Evolutionary conservation across 2,797 vertebrate genomes (phyloP).

Genomic region (Chaenodraco wilsoni): DNA sequence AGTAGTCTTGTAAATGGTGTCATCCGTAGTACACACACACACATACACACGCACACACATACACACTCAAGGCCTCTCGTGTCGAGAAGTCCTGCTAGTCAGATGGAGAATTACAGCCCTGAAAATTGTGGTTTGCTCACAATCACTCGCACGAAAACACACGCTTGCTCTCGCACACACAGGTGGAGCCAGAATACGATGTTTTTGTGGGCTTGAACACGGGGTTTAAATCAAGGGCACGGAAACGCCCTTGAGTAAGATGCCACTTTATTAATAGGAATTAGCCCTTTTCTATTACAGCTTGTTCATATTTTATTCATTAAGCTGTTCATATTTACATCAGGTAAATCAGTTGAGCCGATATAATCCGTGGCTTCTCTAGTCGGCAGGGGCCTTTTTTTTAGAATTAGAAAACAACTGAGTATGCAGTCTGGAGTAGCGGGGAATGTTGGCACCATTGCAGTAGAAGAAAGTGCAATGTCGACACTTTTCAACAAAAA

Average conservation of each 20-base stretch:
- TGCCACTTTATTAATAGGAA: not conserved
- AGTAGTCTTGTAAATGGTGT: slow-evolving; percentile 71
- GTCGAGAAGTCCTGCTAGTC: slow-evolving; percentile 53
- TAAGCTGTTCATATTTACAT: slow-evolving; percentile 23
- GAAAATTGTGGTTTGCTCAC: slow-evolving; percentile 40
- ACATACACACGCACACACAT: slow-evolving; percentile 34
- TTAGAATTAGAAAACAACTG: slow-evolving; percentile 26
- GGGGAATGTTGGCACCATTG: slow-evolving; percentile 28
- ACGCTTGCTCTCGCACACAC: not conserved
- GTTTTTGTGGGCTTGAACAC: slow-evolving; percentile 5
- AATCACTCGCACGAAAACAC: slow-evolving; percentile 6
- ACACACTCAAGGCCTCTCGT: slow-evolving; percentile 58
- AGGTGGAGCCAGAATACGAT: slow-evolving; percentile 25
- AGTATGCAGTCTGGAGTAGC: slow-evolving; percentile 25
- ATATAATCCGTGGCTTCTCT: not conserved
- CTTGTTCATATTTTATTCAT: slow-evolving; percentile 22
- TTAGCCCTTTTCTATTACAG: not conserved
- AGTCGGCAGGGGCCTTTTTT: not conserved
- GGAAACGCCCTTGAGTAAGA: not conserved
- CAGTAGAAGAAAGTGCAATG: slow-evolving; percentile 27
- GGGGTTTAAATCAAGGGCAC: not conserved
- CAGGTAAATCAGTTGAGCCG: slow-evolving; percentile 2
- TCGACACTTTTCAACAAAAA: slow-evolving; percentile 23
- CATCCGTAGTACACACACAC: slow-evolving; percentile 33
- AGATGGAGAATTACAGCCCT: slow-evolving; percentile 59